Evolutionary conservation across 2,797 vertebrate genomes (phyloP), one percentile per base, ranked within the genome.

Genomic region (Sebastes melanostomus): DNA sequence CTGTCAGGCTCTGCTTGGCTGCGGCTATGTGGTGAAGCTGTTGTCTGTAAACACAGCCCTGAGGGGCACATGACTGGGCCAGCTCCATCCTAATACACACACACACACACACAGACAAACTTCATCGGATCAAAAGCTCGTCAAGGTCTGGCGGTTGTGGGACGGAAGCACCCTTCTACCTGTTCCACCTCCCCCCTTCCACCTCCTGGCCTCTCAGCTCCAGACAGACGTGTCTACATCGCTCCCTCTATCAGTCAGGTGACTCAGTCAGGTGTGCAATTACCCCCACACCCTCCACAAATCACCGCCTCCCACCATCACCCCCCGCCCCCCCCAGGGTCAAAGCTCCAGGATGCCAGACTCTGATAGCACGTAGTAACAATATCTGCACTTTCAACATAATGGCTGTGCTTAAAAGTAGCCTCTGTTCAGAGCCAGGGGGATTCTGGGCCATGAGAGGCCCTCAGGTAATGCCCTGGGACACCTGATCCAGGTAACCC

Each of bases 401-500:
- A 95, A 92, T 91, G 91, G 84, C 73, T 65, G 13, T 80, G 77
- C 86, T 93, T 92, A 86, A 78, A 91, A 91, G 93, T 91, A 79
- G 87, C 90, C 90, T 93, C 90, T 90, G 92, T 91, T 86, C 56
- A 46, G 86, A 88, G 89, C 71, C 70, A 2, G 83, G 75, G 78
- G 75, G 77, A 34, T 84, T 79, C 65, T 75, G 79, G 80, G 73
- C 82, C 66, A 77, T 13, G 67, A 83, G 89, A 86, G 92, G 91
- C 93, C 93, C 90, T 77, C 86, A 90, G 91, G 94, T 94, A 94
- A 92, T 91, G 94, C 92, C 89, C 80, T 80, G 81, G 88, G 95
- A 95, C 93, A 96, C 94, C 91, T 92, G 95, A 96, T 95, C 92
- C 91, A 91, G 86, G 87, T 89, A 88, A 86, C 88, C 89, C 42